phyloP scores from a whole-genome alignment of 2,113 vertebrate genomes.

The Acrocephalus kingi region DNA sequence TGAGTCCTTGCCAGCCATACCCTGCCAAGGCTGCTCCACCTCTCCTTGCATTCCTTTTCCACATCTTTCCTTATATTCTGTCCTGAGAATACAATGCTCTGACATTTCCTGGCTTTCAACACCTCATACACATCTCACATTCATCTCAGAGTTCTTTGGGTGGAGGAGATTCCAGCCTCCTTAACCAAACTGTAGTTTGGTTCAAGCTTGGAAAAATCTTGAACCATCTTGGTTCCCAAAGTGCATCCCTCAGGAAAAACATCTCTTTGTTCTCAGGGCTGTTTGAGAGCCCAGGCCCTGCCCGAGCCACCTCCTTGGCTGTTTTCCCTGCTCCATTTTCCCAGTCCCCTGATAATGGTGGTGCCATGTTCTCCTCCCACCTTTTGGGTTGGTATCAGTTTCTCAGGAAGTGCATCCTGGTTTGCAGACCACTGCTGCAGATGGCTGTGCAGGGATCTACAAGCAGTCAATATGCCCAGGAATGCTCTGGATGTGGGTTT shows the following conservation, averaged over 20 bases:
- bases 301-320: neutral
- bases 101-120: neutral
- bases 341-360: neutral
- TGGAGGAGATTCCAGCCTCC: neutral
- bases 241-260: rapidly evolving
- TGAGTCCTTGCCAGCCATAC: rapidly evolving
- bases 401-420: neutral
- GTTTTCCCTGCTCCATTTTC: neutral
- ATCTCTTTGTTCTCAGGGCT: rapidly evolving
- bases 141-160: neutral
- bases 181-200: neutral
- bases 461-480: rapidly evolving
- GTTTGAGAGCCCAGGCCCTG: neutral
- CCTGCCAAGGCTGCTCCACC: neutral
- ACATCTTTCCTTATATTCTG: rapidly evolving
- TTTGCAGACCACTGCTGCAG: neutral
- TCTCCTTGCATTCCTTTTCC: neutral
- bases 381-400: neutral
- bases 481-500: neutral
- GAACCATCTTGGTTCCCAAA: neutral
- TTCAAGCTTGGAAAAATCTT: neutral
- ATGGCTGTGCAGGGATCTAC: neutral
- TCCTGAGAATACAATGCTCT: neutral
- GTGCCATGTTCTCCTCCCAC: neutral
- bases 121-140: rapidly evolving